A percentile compares a stretch with the other conserved stretches of the same genome.
Evolutionary conservation across 2,888 invertebrate species (phyloP).

Genomic region (Muscina levida): DNA sequence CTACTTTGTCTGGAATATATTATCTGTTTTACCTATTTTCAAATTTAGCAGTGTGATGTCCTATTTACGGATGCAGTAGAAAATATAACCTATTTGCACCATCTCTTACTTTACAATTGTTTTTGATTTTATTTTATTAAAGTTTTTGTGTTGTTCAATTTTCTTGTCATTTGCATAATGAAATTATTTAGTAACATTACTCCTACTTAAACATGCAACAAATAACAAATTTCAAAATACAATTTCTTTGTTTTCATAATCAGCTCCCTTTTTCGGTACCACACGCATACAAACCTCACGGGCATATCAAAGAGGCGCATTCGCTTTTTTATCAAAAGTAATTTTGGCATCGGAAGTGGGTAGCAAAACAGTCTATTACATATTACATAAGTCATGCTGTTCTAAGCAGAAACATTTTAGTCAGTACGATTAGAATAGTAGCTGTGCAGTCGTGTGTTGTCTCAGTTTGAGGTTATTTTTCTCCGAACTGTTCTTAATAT

Average conservation of each 20-base stretch:
- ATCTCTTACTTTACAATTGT: no score
- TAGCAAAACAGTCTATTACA: background rate
- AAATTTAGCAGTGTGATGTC: no score
- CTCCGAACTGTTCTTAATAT: constrained; percentile 45
- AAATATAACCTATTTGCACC: no score
- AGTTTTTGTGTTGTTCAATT: constrained; percentile 77
- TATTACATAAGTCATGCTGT: no score
- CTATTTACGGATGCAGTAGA: no score
- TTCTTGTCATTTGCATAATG: constrained; percentile 77
- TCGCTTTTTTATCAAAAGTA: constrained; percentile 20
- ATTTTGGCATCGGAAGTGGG: background rate
- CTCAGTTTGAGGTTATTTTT: background rate
- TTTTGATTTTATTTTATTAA: constrained; percentile 68
- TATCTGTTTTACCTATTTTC: no score
- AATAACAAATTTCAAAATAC: constrained; percentile 51
- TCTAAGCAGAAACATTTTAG: no score
- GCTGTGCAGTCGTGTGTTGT: no score
- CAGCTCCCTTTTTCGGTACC: background rate
- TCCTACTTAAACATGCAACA: constrained; percentile 54
- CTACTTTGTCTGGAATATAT: no score
- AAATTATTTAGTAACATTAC: constrained; percentile 75
- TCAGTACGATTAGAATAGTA: no score
- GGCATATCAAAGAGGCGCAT: constrained; percentile 54
- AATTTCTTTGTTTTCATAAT: constrained; percentile 28
- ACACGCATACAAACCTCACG: constrained; percentile 47